Evolutionary conservation across 1,140 invertebrate species (phyloP), one percentile per base, ranked within the genome.

Genomic region (Platorchestia sp.): DNA sequence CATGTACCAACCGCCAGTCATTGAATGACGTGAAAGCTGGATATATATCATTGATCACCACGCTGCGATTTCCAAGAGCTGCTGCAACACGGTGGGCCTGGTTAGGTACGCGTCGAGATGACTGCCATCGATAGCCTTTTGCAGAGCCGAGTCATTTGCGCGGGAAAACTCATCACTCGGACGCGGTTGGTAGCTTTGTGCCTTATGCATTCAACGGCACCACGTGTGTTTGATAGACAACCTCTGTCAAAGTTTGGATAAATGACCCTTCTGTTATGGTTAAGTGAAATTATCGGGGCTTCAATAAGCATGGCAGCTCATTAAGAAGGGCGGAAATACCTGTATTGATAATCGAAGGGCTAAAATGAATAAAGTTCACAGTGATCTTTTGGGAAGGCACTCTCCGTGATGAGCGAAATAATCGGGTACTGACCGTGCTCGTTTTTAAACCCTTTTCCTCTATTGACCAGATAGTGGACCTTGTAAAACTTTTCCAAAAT

Each of bases 151-250:
- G 91, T 93, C 41, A 93, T 93, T 45, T 93, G 45, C 91, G 44
- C 44, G 91, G 91, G 91, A 45, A 93, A 93, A 93, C 91, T 45
- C 44, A 93, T 93, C 91, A 93, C 91, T 45, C 45, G 45, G 43
- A 44, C 5, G 45, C 91, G 43, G 91, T 44, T 47, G 91, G 91
- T 40, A 45, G 45, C 43, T 93, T 10, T 44, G 91, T 22, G 45
- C 91, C 45, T 93, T 44, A 40, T 44, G 91, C 91, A 47, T 16
- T 44, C 47, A 47, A 93, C 44, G 43, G 40, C 47, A 47, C 91
- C 36, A 14, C 47, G 44, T n/a, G 91, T 93, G 36, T 10, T 27
- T n/a, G 7, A 93, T 47, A 45, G 44, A 47, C 91, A 93, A 27
- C 43, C 91, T 44, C 91, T 44, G 40, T 93, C 91, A 93, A 40